Base-by-base conservation (phyloP, 2,113 vertebrate genomes). In the Nematolebias whitei region DNA sequence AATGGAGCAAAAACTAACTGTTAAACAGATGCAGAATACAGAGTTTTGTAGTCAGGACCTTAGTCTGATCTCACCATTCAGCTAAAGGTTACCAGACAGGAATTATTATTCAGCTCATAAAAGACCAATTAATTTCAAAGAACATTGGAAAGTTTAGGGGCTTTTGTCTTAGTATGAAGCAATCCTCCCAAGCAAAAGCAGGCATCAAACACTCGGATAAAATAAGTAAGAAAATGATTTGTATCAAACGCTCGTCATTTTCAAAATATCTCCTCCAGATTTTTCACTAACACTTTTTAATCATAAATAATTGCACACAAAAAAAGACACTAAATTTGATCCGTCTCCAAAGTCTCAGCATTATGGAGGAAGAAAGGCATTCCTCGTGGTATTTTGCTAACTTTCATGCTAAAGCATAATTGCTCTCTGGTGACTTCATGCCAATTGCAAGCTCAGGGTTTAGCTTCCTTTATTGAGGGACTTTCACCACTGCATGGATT, bases 381-480 rank as follows among this genome's bases (percentile, higher is more conserved):
- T 87, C 75, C 86, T 90, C 85, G 12, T 84, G 71, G 87, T 87
- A 85, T 87, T 89, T 85, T 71, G 84, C 87, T 92, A 91, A 93
- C 91, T 92, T 92, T 89, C 82, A 82, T 87, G 86, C 89, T 87
- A 83, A 87, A 89, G 80, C 71, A 15, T 94, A 94, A 93, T 94
- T 93, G 92, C 93, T 92, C 92, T 93, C 92, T 78, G 66, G 91
- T 93, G 92, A 87, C 88, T 92, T 90, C 86, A 87, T 91, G 87
- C 82, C 82, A 90, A 85, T 91, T 89, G 81, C 83, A 86, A 84
- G 89, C 88, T 90, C 60, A 56, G 84, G 88, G 76, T 92, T 91
- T 91, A 91, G 90, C 82, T 88, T 76, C 88, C 88, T 89, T 90
- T 91, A 93, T 92, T 92, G 90, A 80, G 75, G 78, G 70, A 54